Percentiles rank a stretch among this genome's conserved stretches.
phyloP scores from a whole-genome alignment of 2,113 vertebrate species.

The Variabilichromis moorii region DNA sequence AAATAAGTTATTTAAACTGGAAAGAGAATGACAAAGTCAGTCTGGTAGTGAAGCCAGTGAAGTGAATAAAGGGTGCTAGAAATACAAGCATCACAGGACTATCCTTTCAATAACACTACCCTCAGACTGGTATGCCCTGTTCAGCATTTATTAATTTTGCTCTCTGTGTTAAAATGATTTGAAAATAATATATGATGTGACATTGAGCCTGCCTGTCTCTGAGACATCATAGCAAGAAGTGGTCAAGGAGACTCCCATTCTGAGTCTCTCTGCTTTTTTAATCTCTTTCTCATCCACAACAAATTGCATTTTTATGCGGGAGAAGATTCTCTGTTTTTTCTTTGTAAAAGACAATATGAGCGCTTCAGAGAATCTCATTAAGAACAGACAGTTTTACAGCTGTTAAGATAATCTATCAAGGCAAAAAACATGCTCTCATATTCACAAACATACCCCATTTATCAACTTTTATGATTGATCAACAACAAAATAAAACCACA shows the following conservation, averaged over 20 bases:
- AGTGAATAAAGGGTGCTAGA: neutral
- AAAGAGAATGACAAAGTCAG: neutral
- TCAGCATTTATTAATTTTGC: neutral
- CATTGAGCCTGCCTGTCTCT: neutral
- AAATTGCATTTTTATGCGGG: neutral
- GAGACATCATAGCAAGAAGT: neutral
- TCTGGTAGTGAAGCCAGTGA: neutral
- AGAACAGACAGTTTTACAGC: neutral
- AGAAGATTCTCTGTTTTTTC: neutral
- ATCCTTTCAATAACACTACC: neutral
- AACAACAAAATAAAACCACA: neutral
- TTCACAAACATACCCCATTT: neutral
- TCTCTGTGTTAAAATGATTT: neutral
- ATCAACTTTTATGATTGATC: neutral
- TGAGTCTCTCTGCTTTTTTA: neutral
- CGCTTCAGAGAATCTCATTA: neutral
- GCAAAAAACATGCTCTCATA: neutral
- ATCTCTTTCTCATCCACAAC: neutral
- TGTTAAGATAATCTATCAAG: neutral
- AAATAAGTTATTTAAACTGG: neutral
- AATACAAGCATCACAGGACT: neutral
- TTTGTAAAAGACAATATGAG: neutral
- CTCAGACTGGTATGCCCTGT: neutral
- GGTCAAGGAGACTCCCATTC: too few species aligned
- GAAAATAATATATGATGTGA: neutral